Evolutionary conservation across 2,888 invertebrate genomes (phyloP).

Genomic region (Aspidiotus rigidus): DNA sequence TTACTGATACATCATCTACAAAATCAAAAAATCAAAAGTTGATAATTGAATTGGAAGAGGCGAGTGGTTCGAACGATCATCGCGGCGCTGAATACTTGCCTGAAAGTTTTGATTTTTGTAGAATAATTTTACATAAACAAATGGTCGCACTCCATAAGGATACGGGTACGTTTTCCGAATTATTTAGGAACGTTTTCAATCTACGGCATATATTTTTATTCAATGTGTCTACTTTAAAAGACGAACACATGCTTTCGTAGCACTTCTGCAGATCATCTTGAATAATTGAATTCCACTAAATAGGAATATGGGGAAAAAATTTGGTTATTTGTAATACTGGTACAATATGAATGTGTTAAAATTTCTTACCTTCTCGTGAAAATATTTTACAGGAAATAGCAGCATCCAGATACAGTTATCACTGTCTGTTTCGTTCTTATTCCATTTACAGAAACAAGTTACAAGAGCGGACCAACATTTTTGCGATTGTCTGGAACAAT

Average conservation of each 20-base stretch:
- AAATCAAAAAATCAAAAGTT: not conserved
- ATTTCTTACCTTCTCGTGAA: not conserved
- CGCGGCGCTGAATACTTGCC: not conserved
- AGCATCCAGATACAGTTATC: not conserved
- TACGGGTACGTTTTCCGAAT: conserved; percentile 13
- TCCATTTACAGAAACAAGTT: conserved; percentile 17
- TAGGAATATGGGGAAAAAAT: not conserved
- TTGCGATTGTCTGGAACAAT: conserved; percentile 2
- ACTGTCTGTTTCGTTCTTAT: not conserved
- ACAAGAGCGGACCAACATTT: conserved; percentile 12
- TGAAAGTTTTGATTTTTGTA: conserved; percentile 4
- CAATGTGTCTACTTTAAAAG: not conserved
- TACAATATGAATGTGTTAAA: not conserved
- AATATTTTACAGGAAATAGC: conserved; percentile 14
- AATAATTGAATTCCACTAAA: conserved; percentile 1
- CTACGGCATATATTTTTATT: not conserved
- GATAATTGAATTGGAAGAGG: not conserved
- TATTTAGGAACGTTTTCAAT: not conserved
- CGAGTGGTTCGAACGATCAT: not conserved
- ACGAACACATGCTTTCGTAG: not conserved
- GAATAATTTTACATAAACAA: conserved; percentile 4
- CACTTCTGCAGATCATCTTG: not conserved
- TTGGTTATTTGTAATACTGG: not conserved
- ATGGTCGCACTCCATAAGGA: not conserved
- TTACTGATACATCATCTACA: not conserved